These are phyloP conservation scores for Enteromius thamalakanensis DNA, from an alignment of 2,797 vertebrate genomes.

Conservation along the genomic window DNA sequence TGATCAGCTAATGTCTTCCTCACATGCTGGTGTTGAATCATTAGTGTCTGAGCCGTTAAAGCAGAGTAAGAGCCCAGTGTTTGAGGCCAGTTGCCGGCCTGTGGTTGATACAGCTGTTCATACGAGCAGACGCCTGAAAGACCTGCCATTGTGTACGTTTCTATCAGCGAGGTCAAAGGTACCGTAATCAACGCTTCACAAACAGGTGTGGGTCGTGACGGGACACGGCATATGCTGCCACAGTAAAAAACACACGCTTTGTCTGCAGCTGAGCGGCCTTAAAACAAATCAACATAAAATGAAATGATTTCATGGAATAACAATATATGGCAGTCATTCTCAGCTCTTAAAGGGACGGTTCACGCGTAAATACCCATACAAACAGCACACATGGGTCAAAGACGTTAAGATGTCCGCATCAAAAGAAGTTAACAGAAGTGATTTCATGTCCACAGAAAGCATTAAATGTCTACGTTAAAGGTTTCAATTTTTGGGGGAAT, in stretches of 20 bases:
- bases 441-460: too few relatives aligned
- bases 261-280: conserved; percentile 1
- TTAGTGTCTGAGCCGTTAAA: conserved; percentile 42
- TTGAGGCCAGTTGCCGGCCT: conserved; percentile 81
- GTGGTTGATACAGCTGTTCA: conserved; percentile 91
- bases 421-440: too few relatives aligned
- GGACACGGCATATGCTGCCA: conserved; percentile 45
- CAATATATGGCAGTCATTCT: neutral
- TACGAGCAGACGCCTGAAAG: conserved; percentile 54
- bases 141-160: conserved; percentile 57
- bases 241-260: neutral
- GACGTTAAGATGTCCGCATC: too few relatives aligned
- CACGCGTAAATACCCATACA: too few relatives aligned
- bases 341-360: neutral
- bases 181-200: conserved; percentile 50
- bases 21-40: conserved; percentile 52
- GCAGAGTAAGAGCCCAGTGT: conserved; percentile 60
- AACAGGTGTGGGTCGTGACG: conserved; percentile 56
- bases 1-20: conserved; percentile 41
- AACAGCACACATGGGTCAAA: too few relatives aligned
- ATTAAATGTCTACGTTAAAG: too few relatives aligned
- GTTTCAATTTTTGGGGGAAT: too few relatives aligned
- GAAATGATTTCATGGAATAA: neutral
- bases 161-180: conserved; percentile 60
- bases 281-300: neutral